These are phyloP conservation scores for Homalodisca vitripennis DNA, from an alignment of 1,140 invertebrate genomes.

Conservation along the genomic window DNA sequence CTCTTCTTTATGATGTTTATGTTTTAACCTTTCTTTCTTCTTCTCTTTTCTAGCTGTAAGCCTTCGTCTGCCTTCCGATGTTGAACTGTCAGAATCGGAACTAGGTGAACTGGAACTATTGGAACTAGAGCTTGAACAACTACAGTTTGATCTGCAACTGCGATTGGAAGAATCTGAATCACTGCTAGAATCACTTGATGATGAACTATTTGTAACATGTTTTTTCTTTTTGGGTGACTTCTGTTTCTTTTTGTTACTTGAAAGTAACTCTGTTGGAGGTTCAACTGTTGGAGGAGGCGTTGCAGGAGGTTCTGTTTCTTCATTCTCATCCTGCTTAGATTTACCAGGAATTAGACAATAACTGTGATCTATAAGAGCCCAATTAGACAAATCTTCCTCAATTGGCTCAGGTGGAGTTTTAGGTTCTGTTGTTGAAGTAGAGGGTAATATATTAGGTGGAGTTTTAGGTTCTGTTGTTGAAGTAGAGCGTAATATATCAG, in stretches of 20 bases:
- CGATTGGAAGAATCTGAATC: slow-evolving; percentile 73
- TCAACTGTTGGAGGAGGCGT: neutral
- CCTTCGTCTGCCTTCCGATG: too few relatives aligned
- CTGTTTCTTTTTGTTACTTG: too few relatives aligned
- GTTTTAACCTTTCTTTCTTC: slow-evolving; percentile 45
- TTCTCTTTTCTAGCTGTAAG: slow-evolving; percentile 49
- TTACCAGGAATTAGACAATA: too few relatives aligned
- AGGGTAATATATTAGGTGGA: too few relatives aligned
- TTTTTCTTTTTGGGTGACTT: slow-evolving; percentile 51
- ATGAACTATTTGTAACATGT: slow-evolving; percentile 49
- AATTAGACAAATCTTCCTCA: slow-evolving; percentile 35
- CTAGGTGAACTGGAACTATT: slow-evolving; percentile 63
- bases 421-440: too few relatives aligned
- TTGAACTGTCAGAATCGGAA: slow-evolving; percentile 63
- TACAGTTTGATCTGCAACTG: slow-evolving; percentile 76
- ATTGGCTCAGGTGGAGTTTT: too few relatives aligned
- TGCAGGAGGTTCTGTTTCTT: neutral
- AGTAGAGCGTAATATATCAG: too few relatives aligned
- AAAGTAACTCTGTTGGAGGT: neutral
- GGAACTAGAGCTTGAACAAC: slow-evolving; percentile 67
- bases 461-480: too few relatives aligned
- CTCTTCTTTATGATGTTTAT: too few relatives aligned
- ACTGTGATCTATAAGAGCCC: slow-evolving; percentile 57
- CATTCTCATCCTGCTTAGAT: too few relatives aligned
- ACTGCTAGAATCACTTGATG: slow-evolving; percentile 69